A percentile compares a stretch with the other conserved stretches of the same genome.
These are phyloP conservation scores for Tyrannus savana DNA, from an alignment of 2,113 vertebrate species.

Conservation along the genomic window DNA sequence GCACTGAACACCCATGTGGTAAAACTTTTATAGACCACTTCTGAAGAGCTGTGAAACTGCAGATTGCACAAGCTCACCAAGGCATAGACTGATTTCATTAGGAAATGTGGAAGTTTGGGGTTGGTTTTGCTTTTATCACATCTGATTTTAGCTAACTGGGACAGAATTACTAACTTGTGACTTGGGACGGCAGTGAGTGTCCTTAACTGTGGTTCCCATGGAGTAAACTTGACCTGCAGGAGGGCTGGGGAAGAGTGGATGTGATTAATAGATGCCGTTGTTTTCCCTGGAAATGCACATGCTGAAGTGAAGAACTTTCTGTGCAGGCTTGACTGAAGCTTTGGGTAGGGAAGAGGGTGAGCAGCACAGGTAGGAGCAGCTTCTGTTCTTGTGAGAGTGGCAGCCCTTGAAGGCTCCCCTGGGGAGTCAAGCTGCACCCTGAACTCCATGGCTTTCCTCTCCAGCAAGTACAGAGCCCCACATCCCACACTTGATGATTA, in stretches of 20 bases:
- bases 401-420: not conserved
- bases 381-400: not conserved
- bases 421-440: not conserved
- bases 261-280: not conserved
- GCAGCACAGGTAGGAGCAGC: not conserved
- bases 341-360: not conserved
- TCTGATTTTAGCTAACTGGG: not conserved
- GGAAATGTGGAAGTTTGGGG: not conserved
- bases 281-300: not conserved
- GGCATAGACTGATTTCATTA: not conserved
- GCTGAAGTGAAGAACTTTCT: not conserved
- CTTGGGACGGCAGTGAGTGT: not conserved
- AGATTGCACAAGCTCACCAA: not conserved
- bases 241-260: not conserved
- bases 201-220: not conserved
- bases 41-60: not conserved
- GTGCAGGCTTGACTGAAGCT: not conserved
- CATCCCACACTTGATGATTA: too few species aligned
- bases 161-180: not conserved
- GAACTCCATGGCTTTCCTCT: not conserved
- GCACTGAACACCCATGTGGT: not conserved
- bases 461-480: rapidly evolving
- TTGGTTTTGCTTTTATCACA: not conserved
- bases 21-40: not conserved
- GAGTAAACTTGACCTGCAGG: not conserved